A percentile compares a stretch with the other conserved stretches of the same genome.
phyloP scores from a whole-genome alignment of 2,797 vertebrate species.

The Anguilla anguilla region DNA sequence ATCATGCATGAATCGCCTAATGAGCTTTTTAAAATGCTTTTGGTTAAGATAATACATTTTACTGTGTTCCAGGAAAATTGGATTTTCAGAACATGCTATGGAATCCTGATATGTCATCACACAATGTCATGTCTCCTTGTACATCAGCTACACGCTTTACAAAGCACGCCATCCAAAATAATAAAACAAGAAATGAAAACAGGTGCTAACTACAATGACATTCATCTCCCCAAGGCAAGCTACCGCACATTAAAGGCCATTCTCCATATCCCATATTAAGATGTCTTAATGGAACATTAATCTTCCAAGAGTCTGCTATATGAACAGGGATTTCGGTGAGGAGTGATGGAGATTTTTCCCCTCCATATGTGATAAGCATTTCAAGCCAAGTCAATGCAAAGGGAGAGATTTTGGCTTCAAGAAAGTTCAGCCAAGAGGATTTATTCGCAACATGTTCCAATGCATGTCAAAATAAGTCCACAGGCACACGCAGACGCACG shows the following conservation, averaged over 20 bases:
- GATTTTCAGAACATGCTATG: slow-evolving; percentile 61
- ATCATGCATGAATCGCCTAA: slow-evolving; percentile 64
- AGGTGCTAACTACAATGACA: slow-evolving; percentile 56
- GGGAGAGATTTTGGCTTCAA: not conserved
- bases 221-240: slow-evolving; percentile 69
- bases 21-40: slow-evolving; percentile 55
- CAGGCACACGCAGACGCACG: slow-evolving; percentile 22
- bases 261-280: slow-evolving; percentile 66
- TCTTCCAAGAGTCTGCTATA: slow-evolving; percentile 61
- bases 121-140: slow-evolving; percentile 55
- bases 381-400: slow-evolving; percentile 24
- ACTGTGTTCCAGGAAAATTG: slow-evolving; percentile 52
- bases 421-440: not conserved
- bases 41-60: slow-evolving; percentile 57
- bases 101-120: slow-evolving; percentile 68
- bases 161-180: slow-evolving; percentile 40
- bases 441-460: slow-evolving; percentile 24
- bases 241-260: slow-evolving; percentile 75
- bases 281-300: slow-evolving; percentile 63
- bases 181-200: slow-evolving; percentile 41
- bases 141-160: slow-evolving; percentile 17
- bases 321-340: slow-evolving; percentile 68
- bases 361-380: not conserved
- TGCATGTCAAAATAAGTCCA: slow-evolving; percentile 30
- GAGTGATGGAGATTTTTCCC: slow-evolving; percentile 46